Base-by-base conservation (phyloP, 2,113 vertebrate species). In the Seriola rivoliana region DNA sequence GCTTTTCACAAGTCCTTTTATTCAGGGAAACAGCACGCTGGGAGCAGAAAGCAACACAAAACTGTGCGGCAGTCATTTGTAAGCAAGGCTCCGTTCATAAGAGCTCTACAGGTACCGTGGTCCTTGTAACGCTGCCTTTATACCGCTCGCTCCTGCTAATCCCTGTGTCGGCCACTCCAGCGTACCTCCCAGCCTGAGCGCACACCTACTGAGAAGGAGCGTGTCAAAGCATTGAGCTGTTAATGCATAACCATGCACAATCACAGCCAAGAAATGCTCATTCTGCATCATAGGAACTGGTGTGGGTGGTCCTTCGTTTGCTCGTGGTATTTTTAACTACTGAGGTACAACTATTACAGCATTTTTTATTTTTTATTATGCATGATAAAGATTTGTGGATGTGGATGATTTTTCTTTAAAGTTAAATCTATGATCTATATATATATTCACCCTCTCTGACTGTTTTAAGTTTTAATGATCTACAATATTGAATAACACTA, bases 121-220 rank as follows among this genome's bases (percentile, higher is more conserved):
- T 87, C 85, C 80, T 85, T 54, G 38, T 87, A 60, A 64, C 12
- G 69, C 71, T 79, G 74, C 84, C 63, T 84, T 78, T 66, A 16
- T 40, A 71, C 79, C 78, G 79, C 68, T 62, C 72, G 72, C 88
- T 89, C 73, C 72, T 36, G 77, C 76, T 95, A 95, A 96, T 95
- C 94, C 93, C 93, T 80, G 86, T 89, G 90, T 92, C 91, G 66
- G 90, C 92, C 94, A 95, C 95, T 96, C 91, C 88, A 95, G 90
- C 57, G 85, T 75, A 85, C 80, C 76, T 93, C 82, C 65, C 67
- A 87, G 87, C 70, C 88, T 40, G 75, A 86, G 81, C 76, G 19
- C 81, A 72, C 89, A 44, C 88, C 81, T 70, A 76, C 81, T 77
- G 68, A 84, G 80, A 81, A 65, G 75, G 87, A 93, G 88, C 85